Conservation (phyloP, 2,888 invertebrate species). For the Chromoteleia sp. region DNA sequence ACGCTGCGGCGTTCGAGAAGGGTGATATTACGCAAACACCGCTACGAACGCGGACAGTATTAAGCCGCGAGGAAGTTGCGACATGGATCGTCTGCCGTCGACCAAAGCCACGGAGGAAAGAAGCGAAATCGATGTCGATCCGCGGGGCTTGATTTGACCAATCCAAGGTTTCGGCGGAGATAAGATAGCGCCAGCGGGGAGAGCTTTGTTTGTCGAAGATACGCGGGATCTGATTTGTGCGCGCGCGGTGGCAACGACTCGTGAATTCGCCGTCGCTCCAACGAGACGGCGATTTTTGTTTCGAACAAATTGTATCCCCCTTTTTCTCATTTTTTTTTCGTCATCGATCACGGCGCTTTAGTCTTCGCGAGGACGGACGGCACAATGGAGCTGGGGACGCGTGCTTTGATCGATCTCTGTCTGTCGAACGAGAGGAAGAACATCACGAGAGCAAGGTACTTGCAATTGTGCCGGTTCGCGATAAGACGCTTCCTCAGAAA, state of each 20-base stretch:
- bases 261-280: too few species aligned
- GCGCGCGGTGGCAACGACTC: background rate
- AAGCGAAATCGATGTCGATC: background rate
- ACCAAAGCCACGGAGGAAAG: constrained; percentile 9
- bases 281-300: too few species aligned
- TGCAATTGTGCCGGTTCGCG: constrained; percentile 25
- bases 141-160: background rate
- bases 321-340: too few species aligned
- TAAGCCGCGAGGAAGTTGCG: constrained; percentile 36
- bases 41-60: constrained; percentile 80
- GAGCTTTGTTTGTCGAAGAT: background rate
- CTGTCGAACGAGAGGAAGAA: constrained; percentile 76
- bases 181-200: background rate
- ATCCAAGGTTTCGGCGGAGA: constrained; percentile 8
- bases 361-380: background rate
- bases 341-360: background rate
- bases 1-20: constrained; percentile 76
- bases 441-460: constrained; percentile 79
- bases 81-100: background rate
- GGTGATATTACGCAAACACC: constrained; percentile 76
- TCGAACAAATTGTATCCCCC: too few species aligned
- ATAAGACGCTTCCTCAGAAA: background rate
- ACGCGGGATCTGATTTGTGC: constrained; percentile 8
- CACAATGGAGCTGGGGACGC: constrained; percentile 80
- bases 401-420: constrained; percentile 79